phyloP scores from a whole-genome alignment of 2,888 invertebrate genomes.

The Chymomyza procnemis region DNA sequence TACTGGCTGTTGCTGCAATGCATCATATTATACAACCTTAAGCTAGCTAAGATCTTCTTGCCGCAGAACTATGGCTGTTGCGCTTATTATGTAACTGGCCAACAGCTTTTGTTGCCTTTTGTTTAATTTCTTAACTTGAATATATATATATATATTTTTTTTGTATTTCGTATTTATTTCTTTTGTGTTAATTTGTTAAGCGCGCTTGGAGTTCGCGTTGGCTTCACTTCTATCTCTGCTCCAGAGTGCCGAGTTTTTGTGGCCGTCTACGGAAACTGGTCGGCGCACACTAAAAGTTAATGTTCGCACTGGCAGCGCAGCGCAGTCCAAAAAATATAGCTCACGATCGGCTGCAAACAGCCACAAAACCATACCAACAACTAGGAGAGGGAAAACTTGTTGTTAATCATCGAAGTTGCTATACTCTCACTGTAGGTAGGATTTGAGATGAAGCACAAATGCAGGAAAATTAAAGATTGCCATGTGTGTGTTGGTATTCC shows the following conservation, averaged over 20 bases:
- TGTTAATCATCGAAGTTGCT: slow-evolving; percentile 49
- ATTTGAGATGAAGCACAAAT: too few species aligned
- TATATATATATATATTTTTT: slow-evolving; percentile 3
- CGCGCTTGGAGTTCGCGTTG: not conserved
- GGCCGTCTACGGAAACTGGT: slow-evolving; percentile 79
- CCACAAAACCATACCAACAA: slow-evolving; percentile 15
- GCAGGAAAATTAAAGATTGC: too few species aligned
- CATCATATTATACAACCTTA: not conserved
- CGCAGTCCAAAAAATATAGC: slow-evolving; percentile 65
- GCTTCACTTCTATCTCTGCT: slow-evolving; percentile 35
- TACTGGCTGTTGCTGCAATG: slow-evolving; percentile 14
- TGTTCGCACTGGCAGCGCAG: slow-evolving; percentile 69
- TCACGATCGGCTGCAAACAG: slow-evolving; percentile 35
- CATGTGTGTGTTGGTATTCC: too few species aligned
- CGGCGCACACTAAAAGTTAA: slow-evolving; percentile 79
- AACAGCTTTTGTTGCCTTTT: not conserved
- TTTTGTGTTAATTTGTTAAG: slow-evolving; percentile 5
- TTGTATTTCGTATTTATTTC: slow-evolving; percentile 6
- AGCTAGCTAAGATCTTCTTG: not conserved
- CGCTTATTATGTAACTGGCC: not conserved
- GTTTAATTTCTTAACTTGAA: slow-evolving; percentile 9
- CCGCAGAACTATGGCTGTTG: not conserved
- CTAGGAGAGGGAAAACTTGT: slow-evolving; percentile 48
- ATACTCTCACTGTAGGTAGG: not conserved
- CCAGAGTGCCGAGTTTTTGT: slow-evolving; percentile 69